Percentiles rank a stretch among this genome's conserved stretches.
These are phyloP conservation scores for Drosophila teissieri DNA, from an alignment of 1,140 invertebrate genomes.

Conservation along the genomic window DNA sequence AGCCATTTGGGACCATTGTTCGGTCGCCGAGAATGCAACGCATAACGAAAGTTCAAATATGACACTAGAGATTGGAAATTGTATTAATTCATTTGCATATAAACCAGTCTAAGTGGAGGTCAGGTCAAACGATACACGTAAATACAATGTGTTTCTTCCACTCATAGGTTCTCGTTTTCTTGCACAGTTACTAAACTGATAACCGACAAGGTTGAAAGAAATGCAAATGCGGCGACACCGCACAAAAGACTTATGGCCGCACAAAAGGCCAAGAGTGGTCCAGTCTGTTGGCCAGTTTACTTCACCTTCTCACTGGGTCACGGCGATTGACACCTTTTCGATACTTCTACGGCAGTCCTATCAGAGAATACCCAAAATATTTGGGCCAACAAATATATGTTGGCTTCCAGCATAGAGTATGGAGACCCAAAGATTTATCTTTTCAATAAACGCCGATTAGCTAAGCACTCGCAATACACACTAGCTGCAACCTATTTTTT, in stretches of 20 bases:
- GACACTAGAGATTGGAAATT: constrained; percentile 40
- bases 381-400: neutral
- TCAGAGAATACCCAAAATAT: constrained; percentile 4
- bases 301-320: constrained; percentile 41
- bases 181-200: constrained; percentile 20
- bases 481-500: neutral
- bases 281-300: constrained; percentile 31
- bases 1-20: constrained; percentile 38
- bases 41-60: constrained; percentile 42
- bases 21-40: constrained; percentile 31
- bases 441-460: neutral
- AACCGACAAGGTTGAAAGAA: constrained; percentile 28
- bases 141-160: constrained; percentile 14
- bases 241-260: constrained; percentile 37
- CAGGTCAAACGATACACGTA: constrained; percentile 12
- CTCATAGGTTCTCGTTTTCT: constrained; percentile 28
- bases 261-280: constrained; percentile 37
- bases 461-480: neutral
- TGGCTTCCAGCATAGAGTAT: neutral
- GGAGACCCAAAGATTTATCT: neutral
- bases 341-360: neutral
- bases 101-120: constrained; percentile 45
- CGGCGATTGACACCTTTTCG: constrained; percentile 45
- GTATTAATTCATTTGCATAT: constrained; percentile 55
- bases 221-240: constrained; percentile 36